These are phyloP conservation scores for Grapholita molesta DNA, from an alignment of 1,140 invertebrate species.

Conservation along the genomic window DNA sequence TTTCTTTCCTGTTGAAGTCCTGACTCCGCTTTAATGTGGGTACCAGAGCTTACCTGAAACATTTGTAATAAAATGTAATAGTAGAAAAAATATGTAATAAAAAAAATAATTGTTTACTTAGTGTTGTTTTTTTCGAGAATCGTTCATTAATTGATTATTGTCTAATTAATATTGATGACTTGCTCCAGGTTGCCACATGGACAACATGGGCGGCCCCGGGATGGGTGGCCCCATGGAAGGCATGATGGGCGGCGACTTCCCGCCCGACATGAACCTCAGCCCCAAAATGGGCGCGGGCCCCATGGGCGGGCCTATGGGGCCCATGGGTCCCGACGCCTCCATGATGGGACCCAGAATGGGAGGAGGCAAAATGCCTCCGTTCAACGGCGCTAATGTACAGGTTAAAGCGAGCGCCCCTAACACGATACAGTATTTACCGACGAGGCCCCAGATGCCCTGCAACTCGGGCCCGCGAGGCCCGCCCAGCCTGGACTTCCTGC, in stretches of 20 bases:
- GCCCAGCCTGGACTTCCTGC: conserved; percentile 94
- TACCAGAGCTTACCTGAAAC: too few species aligned
- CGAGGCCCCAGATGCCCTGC: conserved; percentile 87
- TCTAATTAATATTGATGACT: neutral
- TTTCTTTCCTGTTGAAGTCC: too few species aligned
- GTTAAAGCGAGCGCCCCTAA: conserved; percentile 98
- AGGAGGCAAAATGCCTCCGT: conserved; percentile 81
- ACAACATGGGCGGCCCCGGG: conserved; percentile 73
- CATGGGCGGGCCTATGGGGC: conserved; percentile 73
- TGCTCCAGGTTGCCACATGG: conserved; percentile 76
- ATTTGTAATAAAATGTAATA: too few species aligned
- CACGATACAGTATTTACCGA: conserved; percentile 98
- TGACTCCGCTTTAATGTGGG: too few species aligned
- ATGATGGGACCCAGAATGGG: conserved; percentile 77
- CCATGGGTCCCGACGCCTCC: conserved; percentile 70
- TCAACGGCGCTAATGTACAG: conserved; percentile 91
- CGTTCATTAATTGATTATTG: too few species aligned
- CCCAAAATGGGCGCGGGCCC: conserved; percentile 79
- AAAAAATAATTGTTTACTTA: too few species aligned
- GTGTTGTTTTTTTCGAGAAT: too few species aligned
- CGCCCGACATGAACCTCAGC: conserved; percentile 80
- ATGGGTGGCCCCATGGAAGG: conserved; percentile 74
- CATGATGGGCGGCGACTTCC: conserved; percentile 75
- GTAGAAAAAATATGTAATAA: too few species aligned
- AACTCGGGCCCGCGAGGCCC: conserved; percentile 84